Conservation (phyloP, 1,140 invertebrate species). For the Ooceraea biroi region DNA sequence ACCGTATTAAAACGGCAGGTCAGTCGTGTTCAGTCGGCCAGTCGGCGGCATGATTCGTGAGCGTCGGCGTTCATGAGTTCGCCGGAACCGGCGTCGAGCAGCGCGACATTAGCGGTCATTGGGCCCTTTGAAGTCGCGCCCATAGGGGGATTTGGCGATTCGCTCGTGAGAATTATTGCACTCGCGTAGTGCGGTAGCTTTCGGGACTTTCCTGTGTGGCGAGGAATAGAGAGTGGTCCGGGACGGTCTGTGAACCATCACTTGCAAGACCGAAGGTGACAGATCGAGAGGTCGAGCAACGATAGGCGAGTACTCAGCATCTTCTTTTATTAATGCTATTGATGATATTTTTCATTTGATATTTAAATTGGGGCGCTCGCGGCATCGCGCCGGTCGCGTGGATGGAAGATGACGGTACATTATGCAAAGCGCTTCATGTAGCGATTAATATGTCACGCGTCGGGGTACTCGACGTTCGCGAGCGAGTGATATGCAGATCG, state of each 20-base stretch:
- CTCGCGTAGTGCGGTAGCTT: neutral
- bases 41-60: constrained; percentile 57
- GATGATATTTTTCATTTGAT: neutral
- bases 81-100: constrained; percentile 74
- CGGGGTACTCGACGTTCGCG: constrained; percentile 12
- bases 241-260: neutral
- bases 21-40: constrained; percentile 17
- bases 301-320: neutral
- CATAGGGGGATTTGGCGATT: constrained; percentile 55
- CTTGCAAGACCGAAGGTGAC: neutral
- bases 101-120: constrained; percentile 70
- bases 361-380: neutral
- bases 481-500: constrained; percentile 37
- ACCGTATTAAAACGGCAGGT: constrained; percentile 75
- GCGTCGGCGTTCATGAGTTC: constrained; percentile 68
- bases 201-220: constrained; percentile 29
- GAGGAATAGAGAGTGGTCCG: too few species aligned
- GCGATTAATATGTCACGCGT: constrained; percentile 14
- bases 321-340: constrained; percentile 11
- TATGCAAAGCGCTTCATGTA: neutral
- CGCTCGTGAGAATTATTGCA: constrained; percentile 48
- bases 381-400: neutral
- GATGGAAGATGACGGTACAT: neutral
- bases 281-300: neutral
- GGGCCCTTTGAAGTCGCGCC: constrained; percentile 69